Percentiles rank a stretch among this genome's conserved stretches.
These are phyloP conservation scores for Ellobius talpinus DNA, from an alignment of 2,113 vertebrate genomes.

Conservation along the genomic window DNA sequence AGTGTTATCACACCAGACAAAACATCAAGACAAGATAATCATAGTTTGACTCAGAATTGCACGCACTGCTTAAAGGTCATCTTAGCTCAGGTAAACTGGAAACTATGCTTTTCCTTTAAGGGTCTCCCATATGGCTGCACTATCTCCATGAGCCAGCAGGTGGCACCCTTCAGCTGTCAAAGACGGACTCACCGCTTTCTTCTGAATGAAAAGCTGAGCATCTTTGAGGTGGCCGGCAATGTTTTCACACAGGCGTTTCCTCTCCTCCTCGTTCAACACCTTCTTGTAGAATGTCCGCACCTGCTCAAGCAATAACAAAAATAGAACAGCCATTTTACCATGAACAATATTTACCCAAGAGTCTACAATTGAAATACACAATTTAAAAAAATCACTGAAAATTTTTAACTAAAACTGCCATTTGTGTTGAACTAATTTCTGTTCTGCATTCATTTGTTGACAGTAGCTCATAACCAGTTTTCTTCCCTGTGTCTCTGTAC, in stretches of 20 bases:
- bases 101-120: neutral
- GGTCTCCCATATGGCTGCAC: neutral
- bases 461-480: neutral
- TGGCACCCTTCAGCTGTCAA: neutral
- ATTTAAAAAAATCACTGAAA: neutral
- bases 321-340: neutral
- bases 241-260: conserved; percentile 93
- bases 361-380: neutral
- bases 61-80: neutral
- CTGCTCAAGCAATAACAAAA: conserved; percentile 77
- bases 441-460: conserved; percentile 24
- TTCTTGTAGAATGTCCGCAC: conserved; percentile 91
- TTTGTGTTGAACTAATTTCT: neutral
- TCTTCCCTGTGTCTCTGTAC: neutral
- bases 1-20: neutral
- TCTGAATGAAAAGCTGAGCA: conserved; percentile 96
- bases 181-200: conserved; percentile 90
- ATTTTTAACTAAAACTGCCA: neutral
- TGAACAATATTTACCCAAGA: neutral
- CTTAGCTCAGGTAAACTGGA: neutral
- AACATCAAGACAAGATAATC: neutral
- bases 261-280: conserved; percentile 92
- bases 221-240: conserved; percentile 91
- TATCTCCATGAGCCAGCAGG: conserved; percentile 41
- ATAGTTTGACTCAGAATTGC: neutral